Conservation (phyloP, 2,797 vertebrate genomes). For the Percopsis omiscomaycus region DNA sequence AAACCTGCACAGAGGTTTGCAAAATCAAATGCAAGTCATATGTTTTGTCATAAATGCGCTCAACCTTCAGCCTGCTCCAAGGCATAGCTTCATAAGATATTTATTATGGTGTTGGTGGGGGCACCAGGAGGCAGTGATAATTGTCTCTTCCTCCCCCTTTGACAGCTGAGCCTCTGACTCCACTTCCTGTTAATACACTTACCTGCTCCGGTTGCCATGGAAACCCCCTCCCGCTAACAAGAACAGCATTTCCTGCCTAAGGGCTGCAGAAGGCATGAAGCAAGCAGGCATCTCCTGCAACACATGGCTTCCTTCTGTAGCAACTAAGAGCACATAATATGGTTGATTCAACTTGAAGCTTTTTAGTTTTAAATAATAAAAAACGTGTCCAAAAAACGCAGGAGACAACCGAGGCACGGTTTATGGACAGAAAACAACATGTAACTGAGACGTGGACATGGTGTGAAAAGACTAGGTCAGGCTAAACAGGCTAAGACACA, state of each 20-base stretch:
- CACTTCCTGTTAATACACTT: constrained; percentile 63
- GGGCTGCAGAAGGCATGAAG: constrained; percentile 38
- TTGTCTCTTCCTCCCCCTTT: constrained; percentile 23
- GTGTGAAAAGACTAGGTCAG: constrained; percentile 35
- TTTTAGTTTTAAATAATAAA: background rate
- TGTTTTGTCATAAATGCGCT: constrained; percentile 3
- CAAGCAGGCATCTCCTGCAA: constrained; percentile 9
- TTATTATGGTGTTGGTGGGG: constrained; percentile 26
- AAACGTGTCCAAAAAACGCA: background rate
- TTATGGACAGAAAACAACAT: background rate
- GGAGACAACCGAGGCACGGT: background rate
- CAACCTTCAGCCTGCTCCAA: constrained; percentile 40
- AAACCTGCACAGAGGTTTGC: constrained; percentile 47
- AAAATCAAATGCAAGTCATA: constrained; percentile 16
- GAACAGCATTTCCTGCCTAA: constrained; percentile 68
- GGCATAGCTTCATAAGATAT: constrained; percentile 44
- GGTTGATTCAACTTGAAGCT: background rate
- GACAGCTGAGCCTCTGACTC: constrained; percentile 49
- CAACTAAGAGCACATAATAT: constrained; percentile 11
- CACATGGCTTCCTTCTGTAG: constrained; percentile 42
- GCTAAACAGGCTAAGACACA: constrained; percentile 45
- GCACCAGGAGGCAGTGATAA: constrained; percentile 3
- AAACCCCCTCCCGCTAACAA: constrained; percentile 57
- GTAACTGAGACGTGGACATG: background rate
- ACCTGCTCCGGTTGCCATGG: constrained; percentile 72